These are phyloP conservation scores for Morus bassanus DNA, from an alignment of 2,797 vertebrate species.

Conservation along the genomic window DNA sequence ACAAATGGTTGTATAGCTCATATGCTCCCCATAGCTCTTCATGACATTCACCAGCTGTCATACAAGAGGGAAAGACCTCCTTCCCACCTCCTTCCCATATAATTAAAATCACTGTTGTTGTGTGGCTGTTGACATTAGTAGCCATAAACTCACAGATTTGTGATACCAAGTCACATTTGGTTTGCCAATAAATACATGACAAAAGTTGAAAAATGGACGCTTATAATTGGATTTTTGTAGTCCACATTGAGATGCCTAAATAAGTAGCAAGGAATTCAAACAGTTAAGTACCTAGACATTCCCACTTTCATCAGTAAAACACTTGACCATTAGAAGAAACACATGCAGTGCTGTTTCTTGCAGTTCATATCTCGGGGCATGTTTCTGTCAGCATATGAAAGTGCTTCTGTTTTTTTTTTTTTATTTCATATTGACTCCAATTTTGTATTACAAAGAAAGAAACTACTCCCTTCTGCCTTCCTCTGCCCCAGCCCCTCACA, in stretches of 20 bases:
- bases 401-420: neutral
- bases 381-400: neutral
- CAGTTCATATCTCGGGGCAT: neutral
- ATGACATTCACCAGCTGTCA: neutral
- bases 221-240: neutral
- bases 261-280: neutral
- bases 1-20: neutral
- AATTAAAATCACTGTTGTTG: neutral
- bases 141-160: neutral
- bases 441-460: neutral
- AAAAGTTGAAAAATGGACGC: neutral
- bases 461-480: neutral
- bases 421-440: neutral
- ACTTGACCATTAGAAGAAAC: neutral
- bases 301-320: neutral
- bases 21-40: neutral
- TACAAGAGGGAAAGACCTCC: neutral
- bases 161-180: neutral
- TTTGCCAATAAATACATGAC: neutral
- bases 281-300: neutral
- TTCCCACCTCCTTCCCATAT: neutral
- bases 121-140: neutral
- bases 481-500: neutral
- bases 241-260: neutral
- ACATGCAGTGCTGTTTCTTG: neutral